Conservation (phyloP, 1,140 invertebrate genomes). For the Drosophila nigromelanica region DNA sequence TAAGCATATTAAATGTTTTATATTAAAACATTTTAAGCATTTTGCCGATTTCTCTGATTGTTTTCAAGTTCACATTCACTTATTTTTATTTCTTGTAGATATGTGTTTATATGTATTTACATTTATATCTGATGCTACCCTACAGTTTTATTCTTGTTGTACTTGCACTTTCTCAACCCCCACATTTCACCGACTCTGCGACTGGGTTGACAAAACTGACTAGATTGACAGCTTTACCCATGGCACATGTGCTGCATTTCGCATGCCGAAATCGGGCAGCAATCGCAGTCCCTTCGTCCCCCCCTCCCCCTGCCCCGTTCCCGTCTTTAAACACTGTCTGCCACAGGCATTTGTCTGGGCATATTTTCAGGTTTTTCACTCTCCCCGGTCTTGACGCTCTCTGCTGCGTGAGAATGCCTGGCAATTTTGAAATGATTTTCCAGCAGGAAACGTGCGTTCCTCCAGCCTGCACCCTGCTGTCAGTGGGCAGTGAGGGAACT, state of each 20-base stretch:
- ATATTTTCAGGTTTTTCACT: slow-evolving; percentile 64
- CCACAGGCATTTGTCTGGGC: slow-evolving; percentile 53
- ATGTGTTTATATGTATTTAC: too few species aligned
- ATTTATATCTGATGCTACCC: too few species aligned
- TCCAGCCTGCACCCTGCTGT: slow-evolving; percentile 59
- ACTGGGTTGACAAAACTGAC: slow-evolving; percentile 36
- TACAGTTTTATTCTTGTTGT: neutral
- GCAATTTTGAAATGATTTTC: slow-evolving; percentile 34
- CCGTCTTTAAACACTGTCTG: slow-evolving; percentile 15
- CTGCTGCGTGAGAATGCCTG: slow-evolving; percentile 7
- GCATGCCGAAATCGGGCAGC: slow-evolving; percentile 48
- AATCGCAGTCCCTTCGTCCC: neutral
- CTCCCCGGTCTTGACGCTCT: slow-evolving; percentile 29
- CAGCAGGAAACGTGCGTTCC: slow-evolving; percentile 41
- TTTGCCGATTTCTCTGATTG: too few species aligned
- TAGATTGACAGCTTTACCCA: slow-evolving; percentile 29
- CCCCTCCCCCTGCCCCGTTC: neutral
- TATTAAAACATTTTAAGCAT: too few species aligned
- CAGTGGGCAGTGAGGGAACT: slow-evolving; percentile 37
- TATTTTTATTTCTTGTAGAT: too few species aligned
- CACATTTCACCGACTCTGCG: neutral
- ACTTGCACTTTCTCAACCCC: slow-evolving; percentile 38
- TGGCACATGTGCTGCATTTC: slow-evolving; percentile 37
- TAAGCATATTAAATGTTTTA: too few species aligned
- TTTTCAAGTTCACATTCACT: too few species aligned